phyloP scores from a whole-genome alignment of 2,113 vertebrate genomes.

The Mellivora capensis region DNA sequence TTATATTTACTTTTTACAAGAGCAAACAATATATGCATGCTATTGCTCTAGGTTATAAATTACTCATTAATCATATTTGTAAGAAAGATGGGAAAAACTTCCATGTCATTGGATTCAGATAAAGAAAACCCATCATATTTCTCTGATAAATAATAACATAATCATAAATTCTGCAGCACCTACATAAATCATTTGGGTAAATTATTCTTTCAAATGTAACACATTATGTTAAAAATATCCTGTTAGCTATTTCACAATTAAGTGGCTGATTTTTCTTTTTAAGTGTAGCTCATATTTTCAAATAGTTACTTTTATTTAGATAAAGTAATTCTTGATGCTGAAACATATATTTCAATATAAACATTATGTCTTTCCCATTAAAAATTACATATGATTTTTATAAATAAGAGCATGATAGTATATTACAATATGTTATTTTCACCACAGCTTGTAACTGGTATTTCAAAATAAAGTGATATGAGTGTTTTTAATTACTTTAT shows the following conservation, averaged over 20 bases:
- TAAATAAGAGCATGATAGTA: background rate
- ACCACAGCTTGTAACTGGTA: background rate
- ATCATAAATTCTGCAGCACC: background rate
- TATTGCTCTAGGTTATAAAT: background rate
- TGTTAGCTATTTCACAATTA: background rate
- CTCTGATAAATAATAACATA: constrained; percentile 49
- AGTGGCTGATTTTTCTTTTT: constrained; percentile 15
- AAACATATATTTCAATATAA: background rate
- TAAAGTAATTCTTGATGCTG: background rate
- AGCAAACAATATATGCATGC: background rate
- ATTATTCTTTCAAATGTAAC: constrained; percentile 22
- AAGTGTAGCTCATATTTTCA: background rate
- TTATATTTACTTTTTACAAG: constrained; percentile 19
- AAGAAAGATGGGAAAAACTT: background rate
- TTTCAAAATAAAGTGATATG: constrained; percentile 46
- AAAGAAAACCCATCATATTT: background rate
- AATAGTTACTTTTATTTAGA: constrained; percentile 5
- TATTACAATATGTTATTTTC: constrained; percentile 35
- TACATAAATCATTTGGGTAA: constrained; percentile 40
- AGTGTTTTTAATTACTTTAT: background rate
- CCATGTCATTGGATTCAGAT: background rate
- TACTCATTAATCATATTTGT: constrained; percentile 26
- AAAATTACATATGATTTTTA: background rate
- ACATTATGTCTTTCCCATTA: background rate
- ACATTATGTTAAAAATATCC: background rate